A percentile compares a stretch with the other conserved stretches of the same genome.
Conservation (phyloP, 2,888 invertebrate genomes). For the Halictus ligatus region DNA sequence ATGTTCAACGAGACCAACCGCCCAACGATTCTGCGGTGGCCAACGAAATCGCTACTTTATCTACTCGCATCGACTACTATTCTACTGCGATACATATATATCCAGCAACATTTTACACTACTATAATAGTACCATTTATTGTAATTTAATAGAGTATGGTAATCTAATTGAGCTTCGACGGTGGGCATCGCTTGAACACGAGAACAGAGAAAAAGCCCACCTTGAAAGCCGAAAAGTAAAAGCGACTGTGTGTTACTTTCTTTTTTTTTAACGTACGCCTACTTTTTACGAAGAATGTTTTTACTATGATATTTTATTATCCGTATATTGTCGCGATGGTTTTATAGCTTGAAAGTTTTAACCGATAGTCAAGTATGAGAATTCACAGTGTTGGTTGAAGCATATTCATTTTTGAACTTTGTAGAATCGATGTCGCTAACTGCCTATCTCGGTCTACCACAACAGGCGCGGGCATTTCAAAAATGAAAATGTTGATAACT, state of each 20-base stretch:
- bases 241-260: slow-evolving; percentile 57
- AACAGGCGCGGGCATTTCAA: not conserved
- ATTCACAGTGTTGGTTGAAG: slow-evolving; percentile 45
- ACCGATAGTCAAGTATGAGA: slow-evolving; percentile 28
- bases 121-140: slow-evolving; percentile 68
- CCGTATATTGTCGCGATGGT: slow-evolving; percentile 28
- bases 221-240: slow-evolving; percentile 17
- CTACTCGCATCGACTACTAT: slow-evolving; percentile 64
- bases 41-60: slow-evolving; percentile 58
- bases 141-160: slow-evolving; percentile 68
- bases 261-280: slow-evolving; percentile 18
- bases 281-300: slow-evolving; percentile 47
- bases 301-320: slow-evolving; percentile 55
- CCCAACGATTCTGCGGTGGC: slow-evolving; percentile 48
- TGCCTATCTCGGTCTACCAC: slow-evolving; percentile 32
- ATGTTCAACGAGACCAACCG: slow-evolving; percentile 18
- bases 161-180: slow-evolving; percentile 56
- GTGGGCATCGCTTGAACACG: slow-evolving; percentile 17
- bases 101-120: slow-evolving; percentile 62
- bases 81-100: slow-evolving; percentile 65
- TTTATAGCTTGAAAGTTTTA: slow-evolving; percentile 49
- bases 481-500: slow-evolving; percentile 30
- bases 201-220: slow-evolving; percentile 10
- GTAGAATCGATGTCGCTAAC: slow-evolving; percentile 42
- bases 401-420: slow-evolving; percentile 30